Percentiles rank a stretch among this genome's conserved stretches.
Conservation (phyloP, 2,888 invertebrate species). For the Lithodes maja region DNA sequence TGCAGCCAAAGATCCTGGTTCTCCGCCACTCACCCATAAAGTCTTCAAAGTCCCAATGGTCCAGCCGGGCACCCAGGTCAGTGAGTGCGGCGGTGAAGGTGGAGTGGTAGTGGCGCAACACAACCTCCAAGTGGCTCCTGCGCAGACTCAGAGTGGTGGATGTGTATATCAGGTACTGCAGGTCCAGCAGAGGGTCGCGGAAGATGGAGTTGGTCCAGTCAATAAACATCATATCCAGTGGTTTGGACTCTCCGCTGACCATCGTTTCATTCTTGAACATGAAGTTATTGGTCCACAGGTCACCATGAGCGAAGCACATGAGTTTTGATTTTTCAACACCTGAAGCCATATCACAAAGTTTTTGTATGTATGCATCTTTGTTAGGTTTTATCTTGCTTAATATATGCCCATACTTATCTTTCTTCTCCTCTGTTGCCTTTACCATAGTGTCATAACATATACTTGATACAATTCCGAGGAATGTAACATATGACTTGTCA, state of each 20-base stretch:
- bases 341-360: background rate
- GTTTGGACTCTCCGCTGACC: background rate
- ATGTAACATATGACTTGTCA: background rate
- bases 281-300: background rate
- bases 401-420: background rate
- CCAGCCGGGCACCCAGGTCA: conserved; percentile 2
- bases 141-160: conserved; percentile 7
- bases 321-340: background rate
- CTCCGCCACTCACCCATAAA: background rate
- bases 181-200: background rate
- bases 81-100: background rate
- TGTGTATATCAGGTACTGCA: background rate
- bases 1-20: background rate
- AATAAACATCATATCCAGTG: background rate
- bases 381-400: background rate
- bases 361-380: background rate
- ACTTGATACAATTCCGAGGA: background rate
- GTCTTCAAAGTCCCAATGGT: conserved; percentile 1
- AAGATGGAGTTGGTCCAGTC: background rate
- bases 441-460: background rate
- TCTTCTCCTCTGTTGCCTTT: background rate
- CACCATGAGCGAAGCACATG: background rate
- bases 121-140: background rate
- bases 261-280: background rate
- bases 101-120: background rate